Conservation (phyloP, 2,888 invertebrate genomes). For the Lingula anatina region DNA sequence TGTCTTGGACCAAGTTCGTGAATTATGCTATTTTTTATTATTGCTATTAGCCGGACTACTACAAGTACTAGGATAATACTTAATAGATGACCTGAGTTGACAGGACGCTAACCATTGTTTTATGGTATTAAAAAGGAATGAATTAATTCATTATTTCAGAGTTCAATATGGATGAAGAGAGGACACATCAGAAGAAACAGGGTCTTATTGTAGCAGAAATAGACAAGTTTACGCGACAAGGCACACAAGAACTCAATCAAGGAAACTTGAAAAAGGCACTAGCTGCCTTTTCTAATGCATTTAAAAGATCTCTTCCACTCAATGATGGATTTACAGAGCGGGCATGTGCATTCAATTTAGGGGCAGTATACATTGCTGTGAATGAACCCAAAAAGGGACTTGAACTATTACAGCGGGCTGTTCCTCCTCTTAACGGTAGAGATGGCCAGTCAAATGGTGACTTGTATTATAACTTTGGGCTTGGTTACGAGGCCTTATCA, state of each 20-base stretch:
- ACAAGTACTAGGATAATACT: too few relatives aligned
- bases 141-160: too few relatives aligned
- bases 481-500: slow-evolving; percentile 27
- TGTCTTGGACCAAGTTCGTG: too few relatives aligned
- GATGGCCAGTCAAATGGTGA: slow-evolving; percentile 34
- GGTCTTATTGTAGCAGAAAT: background rate
- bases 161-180: too few relatives aligned
- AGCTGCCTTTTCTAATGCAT: slow-evolving; percentile 13
- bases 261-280: slow-evolving; percentile 6
- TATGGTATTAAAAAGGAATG: too few relatives aligned
- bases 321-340: slow-evolving; percentile 23
- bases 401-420: slow-evolving; percentile 22
- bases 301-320: slow-evolving; percentile 17
- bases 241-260: slow-evolving; percentile 5
- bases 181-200: background rate
- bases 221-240: slow-evolving; percentile 3
- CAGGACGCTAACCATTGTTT: too few relatives aligned
- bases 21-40: too few relatives aligned
- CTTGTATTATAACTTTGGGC: slow-evolving; percentile 38
- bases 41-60: too few relatives aligned
- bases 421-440: slow-evolving; percentile 18
- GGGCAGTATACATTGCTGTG: slow-evolving; percentile 30
- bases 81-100: too few relatives aligned
- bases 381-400: slow-evolving; percentile 25
- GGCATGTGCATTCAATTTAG: slow-evolving; percentile 41